Evolutionary conservation across 2,113 vertebrate genomes (phyloP).

Genomic region (Ginglymostoma cirratum): DNA sequence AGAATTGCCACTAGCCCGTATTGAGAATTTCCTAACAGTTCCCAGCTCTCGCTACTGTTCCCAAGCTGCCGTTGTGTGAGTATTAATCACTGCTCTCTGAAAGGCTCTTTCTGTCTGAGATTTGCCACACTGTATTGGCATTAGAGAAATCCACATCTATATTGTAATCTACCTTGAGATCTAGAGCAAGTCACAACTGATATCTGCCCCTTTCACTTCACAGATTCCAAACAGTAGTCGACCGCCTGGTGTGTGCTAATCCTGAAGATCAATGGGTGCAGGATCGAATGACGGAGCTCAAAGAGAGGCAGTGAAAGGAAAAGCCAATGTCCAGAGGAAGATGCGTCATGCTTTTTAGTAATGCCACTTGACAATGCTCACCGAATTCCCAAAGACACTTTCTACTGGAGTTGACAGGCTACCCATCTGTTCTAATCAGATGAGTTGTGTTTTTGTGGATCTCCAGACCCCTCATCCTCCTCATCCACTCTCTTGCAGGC

Average conservation of each 20-base stretch:
- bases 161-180: not conserved
- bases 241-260: not conserved
- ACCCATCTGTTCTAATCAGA: not conserved
- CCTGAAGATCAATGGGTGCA: not conserved
- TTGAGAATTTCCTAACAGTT: not conserved
- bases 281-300: not conserved
- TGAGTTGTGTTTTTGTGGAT: no score
- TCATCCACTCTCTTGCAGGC: not conserved
- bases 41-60: not conserved
- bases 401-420: not conserved
- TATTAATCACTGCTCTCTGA: not conserved
- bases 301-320: not conserved
- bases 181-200: not conserved
- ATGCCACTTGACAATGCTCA: not conserved
- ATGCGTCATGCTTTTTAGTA: not conserved
- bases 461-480: not conserved
- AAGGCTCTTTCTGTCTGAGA: not conserved
- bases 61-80: not conserved
- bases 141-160: not conserved
- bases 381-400: not conserved
- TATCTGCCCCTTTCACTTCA: not conserved
- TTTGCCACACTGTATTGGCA: not conserved
- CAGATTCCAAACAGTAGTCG: not conserved
- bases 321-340: not conserved
- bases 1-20: not conserved